These are phyloP conservation scores for Anguilla obscura DNA, from an alignment of 2,797 vertebrate species.

Conservation along the genomic window DNA sequence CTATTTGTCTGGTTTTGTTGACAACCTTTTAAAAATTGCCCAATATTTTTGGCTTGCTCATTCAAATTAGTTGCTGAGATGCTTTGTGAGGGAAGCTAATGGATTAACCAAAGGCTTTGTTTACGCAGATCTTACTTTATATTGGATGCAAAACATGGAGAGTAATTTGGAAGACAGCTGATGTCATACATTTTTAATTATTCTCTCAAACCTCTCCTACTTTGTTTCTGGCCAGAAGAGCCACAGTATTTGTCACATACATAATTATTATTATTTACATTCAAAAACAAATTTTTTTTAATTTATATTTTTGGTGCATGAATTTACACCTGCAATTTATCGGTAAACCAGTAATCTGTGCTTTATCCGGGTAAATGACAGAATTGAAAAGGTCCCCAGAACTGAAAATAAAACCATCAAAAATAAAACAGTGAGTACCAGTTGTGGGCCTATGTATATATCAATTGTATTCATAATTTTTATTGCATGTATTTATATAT, in stretches of 20 bases:
- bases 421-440: not conserved
- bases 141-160: not conserved
- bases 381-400: not conserved
- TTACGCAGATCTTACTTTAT: not conserved
- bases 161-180: constrained; percentile 1
- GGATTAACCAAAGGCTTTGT: not conserved
- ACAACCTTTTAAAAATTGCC: not conserved
- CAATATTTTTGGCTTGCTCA: not conserved
- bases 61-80: not conserved
- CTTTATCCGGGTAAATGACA: not conserved
- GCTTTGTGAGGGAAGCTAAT: not conserved
- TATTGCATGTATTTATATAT: too few species aligned
- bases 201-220: not conserved
- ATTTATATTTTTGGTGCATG: not conserved
- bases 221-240: too few species aligned
- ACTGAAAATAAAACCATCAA: not conserved
- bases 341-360: not conserved
- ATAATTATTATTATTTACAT: not conserved
- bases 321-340: not conserved
- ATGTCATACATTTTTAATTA: not conserved
- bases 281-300: not conserved
- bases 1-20: not conserved
- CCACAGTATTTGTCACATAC: too few species aligned
- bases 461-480: too few species aligned
- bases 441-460: not conserved